phyloP scores from a whole-genome alignment of 2,797 vertebrate species.

The Trachurus trachurus region DNA sequence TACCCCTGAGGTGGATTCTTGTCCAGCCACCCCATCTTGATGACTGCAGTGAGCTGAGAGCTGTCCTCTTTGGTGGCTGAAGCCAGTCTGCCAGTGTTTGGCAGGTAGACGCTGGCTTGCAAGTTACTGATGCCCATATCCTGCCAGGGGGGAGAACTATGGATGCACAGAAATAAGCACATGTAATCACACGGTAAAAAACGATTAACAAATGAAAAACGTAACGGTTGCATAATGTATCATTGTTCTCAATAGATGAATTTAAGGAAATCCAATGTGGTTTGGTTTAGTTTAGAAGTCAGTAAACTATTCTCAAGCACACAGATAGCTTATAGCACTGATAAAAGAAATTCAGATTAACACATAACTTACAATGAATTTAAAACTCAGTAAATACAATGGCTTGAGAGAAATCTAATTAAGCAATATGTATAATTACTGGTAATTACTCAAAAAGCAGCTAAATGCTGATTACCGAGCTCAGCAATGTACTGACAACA shows the following conservation, averaged over 20 bases:
- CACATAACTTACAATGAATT: neutral
- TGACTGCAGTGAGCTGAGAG: conserved; percentile 76
- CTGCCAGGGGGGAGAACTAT: conserved; percentile 67
- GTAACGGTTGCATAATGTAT: too few species aligned
- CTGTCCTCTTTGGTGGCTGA: conserved; percentile 66
- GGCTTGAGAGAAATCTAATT: neutral
- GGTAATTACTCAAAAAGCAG: neutral
- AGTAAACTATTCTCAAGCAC: neutral
- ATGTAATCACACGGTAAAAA: neutral
- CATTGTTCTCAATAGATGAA: too few species aligned
- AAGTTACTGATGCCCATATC: conserved; percentile 54
- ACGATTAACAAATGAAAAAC: too few species aligned
- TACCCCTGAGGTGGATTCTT: conserved; percentile 97
- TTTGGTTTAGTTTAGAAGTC: neutral
- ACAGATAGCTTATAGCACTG: neutral
- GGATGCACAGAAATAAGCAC: conserved; percentile 15
- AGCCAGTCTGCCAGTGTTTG: conserved; percentile 36
- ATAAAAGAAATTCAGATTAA: neutral
- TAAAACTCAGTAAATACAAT: neutral
- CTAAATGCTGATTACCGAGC: neutral
- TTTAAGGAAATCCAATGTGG: neutral
- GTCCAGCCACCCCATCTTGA: conserved; percentile 94
- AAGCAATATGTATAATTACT: neutral
- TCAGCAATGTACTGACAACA: conserved; percentile 2
- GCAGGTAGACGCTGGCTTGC: conserved; percentile 75